Conservation (phyloP, 2,888 invertebrate species). For the Buathra laborator region DNA sequence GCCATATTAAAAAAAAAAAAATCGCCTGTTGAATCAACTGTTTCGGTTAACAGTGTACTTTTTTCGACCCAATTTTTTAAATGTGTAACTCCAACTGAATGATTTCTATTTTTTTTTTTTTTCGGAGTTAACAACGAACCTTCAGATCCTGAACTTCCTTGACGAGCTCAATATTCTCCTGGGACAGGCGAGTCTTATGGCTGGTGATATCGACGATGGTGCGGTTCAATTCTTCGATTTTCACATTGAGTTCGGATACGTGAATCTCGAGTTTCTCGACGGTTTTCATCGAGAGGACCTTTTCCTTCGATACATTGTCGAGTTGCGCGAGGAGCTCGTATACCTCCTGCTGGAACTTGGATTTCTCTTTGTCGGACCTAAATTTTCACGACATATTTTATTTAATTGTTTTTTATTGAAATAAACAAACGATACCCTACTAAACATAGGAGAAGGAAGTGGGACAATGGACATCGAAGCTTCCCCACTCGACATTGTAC, state of each 20-base stretch:
- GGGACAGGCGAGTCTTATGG: slow-evolving; percentile 97
- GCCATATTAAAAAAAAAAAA: too few relatives aligned
- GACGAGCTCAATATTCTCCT: slow-evolving; percentile 96
- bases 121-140: slow-evolving; percentile 83
- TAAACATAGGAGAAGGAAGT: background rate
- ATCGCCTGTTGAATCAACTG: too few relatives aligned
- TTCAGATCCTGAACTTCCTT: slow-evolving; percentile 99
- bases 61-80: background rate
- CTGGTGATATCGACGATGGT: slow-evolving; percentile 99
- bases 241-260: slow-evolving; percentile 97
- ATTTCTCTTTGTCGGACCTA: slow-evolving; percentile 99
- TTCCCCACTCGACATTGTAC: background rate
- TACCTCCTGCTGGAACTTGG: slow-evolving; percentile 99
- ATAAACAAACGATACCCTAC: background rate
- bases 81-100: background rate
- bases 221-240: slow-evolving; percentile 98
- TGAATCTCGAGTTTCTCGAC: slow-evolving; percentile 96
- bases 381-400: slow-evolving; percentile 76
- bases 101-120: background rate
- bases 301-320: slow-evolving; percentile 97
- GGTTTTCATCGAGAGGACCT: slow-evolving; percentile 91
- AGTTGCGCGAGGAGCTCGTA: slow-evolving; percentile 98
- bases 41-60: too few relatives aligned
- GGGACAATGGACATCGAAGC: background rate
- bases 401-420: background rate